These are phyloP conservation scores for Pseudococcus viburni DNA, from an alignment of 2,888 invertebrate genomes.

Conservation along the genomic window DNA sequence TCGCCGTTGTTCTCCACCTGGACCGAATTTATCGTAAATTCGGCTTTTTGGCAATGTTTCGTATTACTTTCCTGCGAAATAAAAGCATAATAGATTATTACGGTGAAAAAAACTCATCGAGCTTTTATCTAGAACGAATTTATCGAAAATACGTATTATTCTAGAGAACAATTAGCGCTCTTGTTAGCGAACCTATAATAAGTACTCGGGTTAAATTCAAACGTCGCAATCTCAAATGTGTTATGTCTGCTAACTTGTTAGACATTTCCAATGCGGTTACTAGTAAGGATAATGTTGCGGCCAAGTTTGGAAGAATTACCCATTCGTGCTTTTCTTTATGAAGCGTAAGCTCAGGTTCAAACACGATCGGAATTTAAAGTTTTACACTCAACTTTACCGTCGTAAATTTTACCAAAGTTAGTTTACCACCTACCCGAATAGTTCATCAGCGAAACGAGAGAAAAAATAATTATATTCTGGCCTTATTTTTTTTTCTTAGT, in stretches of 20 bases:
- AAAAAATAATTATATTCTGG: neutral
- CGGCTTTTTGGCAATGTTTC: conserved; percentile 62
- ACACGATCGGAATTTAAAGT: conserved; percentile 8
- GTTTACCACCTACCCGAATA: conserved; percentile 4
- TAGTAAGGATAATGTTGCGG: neutral
- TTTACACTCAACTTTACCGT: neutral
- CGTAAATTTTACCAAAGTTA: neutral
- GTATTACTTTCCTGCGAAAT: conserved; percentile 55
- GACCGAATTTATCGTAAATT: conserved; percentile 59
- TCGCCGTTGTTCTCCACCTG: conserved; percentile 59
- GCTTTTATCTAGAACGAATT: neutral
- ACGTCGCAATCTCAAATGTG: neutral
- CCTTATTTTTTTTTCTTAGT: no score
- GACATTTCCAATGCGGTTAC: conserved; percentile 17
- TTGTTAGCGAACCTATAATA: neutral
- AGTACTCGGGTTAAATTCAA: neutral
- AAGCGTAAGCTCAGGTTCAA: neutral
- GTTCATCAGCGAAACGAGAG: neutral
- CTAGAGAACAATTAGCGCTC: neutral
- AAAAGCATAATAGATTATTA: neutral
- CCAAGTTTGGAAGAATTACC: conserved; percentile 17
- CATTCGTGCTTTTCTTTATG: conserved; percentile 22
- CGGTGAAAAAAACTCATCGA: neutral
- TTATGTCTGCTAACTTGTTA: conserved; percentile 6
- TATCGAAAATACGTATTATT: neutral